Percentiles rank a stretch among this genome's conserved stretches.
These are phyloP conservation scores for Agrilus biguttatus DNA, from an alignment of 2,888 invertebrate species.

Conservation along the genomic window DNA sequence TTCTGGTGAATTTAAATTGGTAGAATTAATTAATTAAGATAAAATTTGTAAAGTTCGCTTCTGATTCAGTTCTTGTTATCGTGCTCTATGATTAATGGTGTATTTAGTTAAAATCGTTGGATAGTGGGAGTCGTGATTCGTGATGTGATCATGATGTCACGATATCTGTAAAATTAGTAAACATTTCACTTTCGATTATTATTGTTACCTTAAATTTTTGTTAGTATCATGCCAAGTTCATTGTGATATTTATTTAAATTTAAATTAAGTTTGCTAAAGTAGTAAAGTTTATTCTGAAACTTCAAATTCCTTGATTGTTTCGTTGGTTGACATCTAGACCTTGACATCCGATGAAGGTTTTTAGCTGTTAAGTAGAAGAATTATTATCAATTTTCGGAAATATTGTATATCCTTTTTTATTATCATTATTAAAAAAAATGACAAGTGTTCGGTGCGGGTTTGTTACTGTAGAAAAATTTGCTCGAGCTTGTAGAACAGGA, in stretches of 20 bases:
- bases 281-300: slow-evolving; percentile 1
- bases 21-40: too few relatives aligned
- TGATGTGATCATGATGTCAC: not conserved
- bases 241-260: not conserved
- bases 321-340: slow-evolving; percentile 22
- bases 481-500: slow-evolving; percentile 22
- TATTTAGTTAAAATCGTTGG: too few relatives aligned
- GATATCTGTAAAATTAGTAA: not conserved
- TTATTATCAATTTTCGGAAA: not conserved
- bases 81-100: too few relatives aligned
- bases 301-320: slow-evolving; percentile 10
- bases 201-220: not conserved
- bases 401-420: slow-evolving; percentile 2
- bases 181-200: not conserved
- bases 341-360: slow-evolving; percentile 23
- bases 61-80: too few relatives aligned
- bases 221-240: not conserved
- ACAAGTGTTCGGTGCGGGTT: slow-evolving; percentile 31
- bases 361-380: slow-evolving; percentile 3
- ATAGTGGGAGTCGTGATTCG: too few relatives aligned
- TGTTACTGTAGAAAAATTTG: slow-evolving; percentile 29
- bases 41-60: too few relatives aligned
- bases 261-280: not conserved
- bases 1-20: too few relatives aligned
- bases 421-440: slow-evolving; percentile 18